Evolutionary conservation across 2,113 vertebrate genomes (phyloP), one percentile per base, ranked within the genome.

Genomic region (Anoplopoma fimbria): DNA sequence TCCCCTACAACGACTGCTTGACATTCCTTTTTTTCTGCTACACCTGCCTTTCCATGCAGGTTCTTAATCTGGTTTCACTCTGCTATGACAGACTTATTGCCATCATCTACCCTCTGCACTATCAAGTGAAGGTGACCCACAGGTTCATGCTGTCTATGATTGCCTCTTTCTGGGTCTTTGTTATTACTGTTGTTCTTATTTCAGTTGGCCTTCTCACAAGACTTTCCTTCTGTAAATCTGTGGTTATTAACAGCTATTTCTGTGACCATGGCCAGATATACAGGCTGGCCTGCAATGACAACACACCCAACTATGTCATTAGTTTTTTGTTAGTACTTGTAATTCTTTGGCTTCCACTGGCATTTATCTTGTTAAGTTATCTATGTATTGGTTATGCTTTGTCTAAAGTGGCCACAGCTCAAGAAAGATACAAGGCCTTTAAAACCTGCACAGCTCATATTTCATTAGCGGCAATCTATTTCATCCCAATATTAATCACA

Each of bases 1-100:
- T 95, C 29, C 61, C 92, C 4, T 94, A 93, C 82, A 82, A 85
- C 17, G 63, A 83, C 36, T 95, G 94, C 61, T 38, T 95, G 72
- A 19, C 79, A 0, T 92, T 91, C 61, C 42, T 93, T 34, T 95
- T 94, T 88, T 95, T 95, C 90, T 89, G 88, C 58, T 93, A 81
- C 80, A 64, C 78, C 9, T 93, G 80, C 8, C 79, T 93, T 36
- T 79, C 79, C 1, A 81, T 94, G 91, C 95, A 95, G 77, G 77
- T 92, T 31, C 55, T 95, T 53, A 95, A 94, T 36, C 85, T 95
- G 45, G 86, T 94, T 29, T 80, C 82, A 1, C 91, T 95, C 7
- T 83, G 91, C 2, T 95, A 92, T 65, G 94, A 95, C 89, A 91
- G 95, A 62, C 65, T 95, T 5, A 25, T 95, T 7, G 95, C 95